phyloP scores from a whole-genome alignment of 2,113 vertebrate genomes.

The Nibea coibor region DNA sequence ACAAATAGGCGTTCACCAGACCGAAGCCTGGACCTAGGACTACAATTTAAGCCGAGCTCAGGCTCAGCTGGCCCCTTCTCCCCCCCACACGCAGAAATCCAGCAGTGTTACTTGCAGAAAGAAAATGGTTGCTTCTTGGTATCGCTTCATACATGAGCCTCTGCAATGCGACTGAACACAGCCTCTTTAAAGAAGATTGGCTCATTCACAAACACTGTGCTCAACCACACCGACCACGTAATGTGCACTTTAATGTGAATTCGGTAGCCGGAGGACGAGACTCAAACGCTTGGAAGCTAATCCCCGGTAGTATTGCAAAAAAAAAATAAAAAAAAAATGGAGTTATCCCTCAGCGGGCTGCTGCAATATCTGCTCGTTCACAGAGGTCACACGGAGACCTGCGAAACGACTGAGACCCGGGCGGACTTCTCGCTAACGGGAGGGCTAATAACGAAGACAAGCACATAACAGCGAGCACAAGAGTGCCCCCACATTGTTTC shows the following conservation, averaged over 20 bases:
- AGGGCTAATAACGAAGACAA: background rate
- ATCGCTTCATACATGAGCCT: constrained; percentile 79
- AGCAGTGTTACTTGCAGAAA: constrained; percentile 64
- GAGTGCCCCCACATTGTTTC: constrained; percentile 12
- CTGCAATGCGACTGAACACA: constrained; percentile 84
- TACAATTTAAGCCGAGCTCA: background rate
- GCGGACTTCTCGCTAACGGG: background rate
- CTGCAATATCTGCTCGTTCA: constrained; percentile 66
- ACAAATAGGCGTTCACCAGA: background rate
- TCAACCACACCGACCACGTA: background rate
- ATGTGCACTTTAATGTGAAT: constrained; percentile 11
- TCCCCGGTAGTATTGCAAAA: constrained; percentile 44
- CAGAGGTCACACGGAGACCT: constrained; percentile 77
- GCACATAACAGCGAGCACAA: constrained; percentile 12
- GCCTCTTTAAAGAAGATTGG: constrained; percentile 48
- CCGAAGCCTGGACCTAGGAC: background rate
- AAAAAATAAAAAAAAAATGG: constrained; percentile 63
- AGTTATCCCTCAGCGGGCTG: constrained; percentile 63
- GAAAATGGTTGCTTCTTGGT: constrained; percentile 82
- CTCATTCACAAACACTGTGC: constrained; percentile 30
- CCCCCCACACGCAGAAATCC: constrained; percentile 37
- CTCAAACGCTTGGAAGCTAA: constrained; percentile 48
- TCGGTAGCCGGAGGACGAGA: constrained; percentile 18
- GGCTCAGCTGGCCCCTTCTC: background rate
- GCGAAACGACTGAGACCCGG: constrained; percentile 22